Evolutionary conservation across 2,797 vertebrate species (phyloP).

Genomic region (Muscicapa striata): DNA sequence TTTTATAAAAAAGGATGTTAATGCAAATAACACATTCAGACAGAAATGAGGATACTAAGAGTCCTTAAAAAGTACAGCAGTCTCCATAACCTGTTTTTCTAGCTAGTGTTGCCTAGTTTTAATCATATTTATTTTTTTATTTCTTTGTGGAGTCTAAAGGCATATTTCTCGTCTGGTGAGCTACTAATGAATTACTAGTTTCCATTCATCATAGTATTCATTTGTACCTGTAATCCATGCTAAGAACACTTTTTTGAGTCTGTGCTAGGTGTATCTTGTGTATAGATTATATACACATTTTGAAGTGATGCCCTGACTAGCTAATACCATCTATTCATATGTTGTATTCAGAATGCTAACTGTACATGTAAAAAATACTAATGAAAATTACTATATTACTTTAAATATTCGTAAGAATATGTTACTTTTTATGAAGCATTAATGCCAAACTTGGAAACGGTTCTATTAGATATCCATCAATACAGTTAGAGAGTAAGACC

Average conservation of each 20-base stretch:
- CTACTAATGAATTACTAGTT: not conserved
- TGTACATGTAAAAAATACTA: not conserved
- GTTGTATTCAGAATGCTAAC: not conserved
- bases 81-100: not conserved
- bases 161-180: not conserved
- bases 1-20: conserved; percentile 13
- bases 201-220: not conserved
- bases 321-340: not conserved
- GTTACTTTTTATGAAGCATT: not conserved
- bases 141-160: not conserved
- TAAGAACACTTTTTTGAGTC: not conserved
- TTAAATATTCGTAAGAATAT: not conserved
- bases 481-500: not conserved
- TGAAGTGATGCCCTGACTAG: not conserved
- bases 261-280: not conserved
- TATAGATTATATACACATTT: not conserved
- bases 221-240: not conserved
- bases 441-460: not conserved
- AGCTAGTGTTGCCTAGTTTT: not conserved
- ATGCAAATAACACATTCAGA: not conserved
- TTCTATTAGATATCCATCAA: not conserved
- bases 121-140: not conserved
- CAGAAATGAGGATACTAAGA: not conserved
- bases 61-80: not conserved
- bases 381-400: not conserved